These are phyloP conservation scores for Opisthocomus hoazin DNA, from an alignment of 2,113 vertebrate species.

Conservation along the genomic window DNA sequence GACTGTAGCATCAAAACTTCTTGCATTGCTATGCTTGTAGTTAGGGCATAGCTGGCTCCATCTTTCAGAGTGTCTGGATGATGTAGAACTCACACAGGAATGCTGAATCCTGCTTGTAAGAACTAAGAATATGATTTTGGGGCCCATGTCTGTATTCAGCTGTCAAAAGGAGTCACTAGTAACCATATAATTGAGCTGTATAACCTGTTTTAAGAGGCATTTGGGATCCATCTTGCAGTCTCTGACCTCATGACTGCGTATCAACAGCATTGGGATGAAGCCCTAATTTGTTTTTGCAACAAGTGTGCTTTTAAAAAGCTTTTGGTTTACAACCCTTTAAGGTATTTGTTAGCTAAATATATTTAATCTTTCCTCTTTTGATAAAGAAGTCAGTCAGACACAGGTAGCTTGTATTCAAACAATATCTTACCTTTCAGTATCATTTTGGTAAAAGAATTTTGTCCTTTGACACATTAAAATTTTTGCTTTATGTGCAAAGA, in stretches of 20 bases:
- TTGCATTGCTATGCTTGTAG: not conserved
- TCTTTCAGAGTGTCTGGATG: not conserved
- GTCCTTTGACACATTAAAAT: not conserved
- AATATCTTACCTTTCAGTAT: not conserved
- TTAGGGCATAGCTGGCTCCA: not conserved
- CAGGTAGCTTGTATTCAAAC: not conserved
- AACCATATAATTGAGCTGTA: not conserved
- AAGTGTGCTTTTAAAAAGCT: not conserved
- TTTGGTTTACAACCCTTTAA: not conserved
- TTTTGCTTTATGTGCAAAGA: not conserved
- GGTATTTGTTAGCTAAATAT: not conserved
- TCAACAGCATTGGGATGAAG: not conserved
- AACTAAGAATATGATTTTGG: not conserved
- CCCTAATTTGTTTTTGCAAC: not conserved
- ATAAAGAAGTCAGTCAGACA: not conserved
- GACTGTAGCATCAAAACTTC: not conserved
- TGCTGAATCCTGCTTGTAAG: not conserved
- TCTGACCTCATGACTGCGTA: not conserved
- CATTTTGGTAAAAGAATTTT: not conserved
- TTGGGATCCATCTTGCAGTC: not conserved
- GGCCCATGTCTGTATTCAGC: not conserved
- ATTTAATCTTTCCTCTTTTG: not conserved
- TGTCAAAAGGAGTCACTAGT: not conserved
- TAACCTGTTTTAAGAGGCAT: not conserved
- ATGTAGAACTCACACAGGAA: not conserved